A percentile compares a stretch with the other conserved stretches of the same genome.
Conservation (phyloP, 1,140 invertebrate species). For the Aethina tumida region DNA sequence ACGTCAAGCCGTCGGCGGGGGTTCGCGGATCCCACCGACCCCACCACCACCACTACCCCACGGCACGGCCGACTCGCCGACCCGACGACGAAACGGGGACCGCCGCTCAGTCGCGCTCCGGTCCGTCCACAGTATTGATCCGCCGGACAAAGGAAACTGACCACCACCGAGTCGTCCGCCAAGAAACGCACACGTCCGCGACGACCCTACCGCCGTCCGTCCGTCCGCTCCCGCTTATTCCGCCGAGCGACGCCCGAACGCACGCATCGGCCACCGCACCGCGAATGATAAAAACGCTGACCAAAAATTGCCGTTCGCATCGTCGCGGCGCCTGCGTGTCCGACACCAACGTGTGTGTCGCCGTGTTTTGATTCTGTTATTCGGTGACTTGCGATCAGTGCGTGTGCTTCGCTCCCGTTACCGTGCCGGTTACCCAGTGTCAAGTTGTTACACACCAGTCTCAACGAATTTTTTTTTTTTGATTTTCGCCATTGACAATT, state of each 20-base stretch:
- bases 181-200: constrained; percentile 33
- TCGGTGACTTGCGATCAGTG: no score
- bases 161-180: constrained; percentile 27
- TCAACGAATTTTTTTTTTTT: no score
- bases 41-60: constrained; percentile 22
- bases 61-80: constrained; percentile 21
- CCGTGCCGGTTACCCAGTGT: no score
- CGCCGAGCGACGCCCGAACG: background rate
- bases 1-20: constrained; percentile 35
- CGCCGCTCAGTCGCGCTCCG: constrained; percentile 27
- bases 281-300: background rate
- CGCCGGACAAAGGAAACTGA: constrained; percentile 37
- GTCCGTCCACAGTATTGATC: constrained; percentile 34
- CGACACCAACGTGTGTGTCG: background rate
- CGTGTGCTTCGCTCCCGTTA: no score
- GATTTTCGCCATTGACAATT: constrained; percentile 21
- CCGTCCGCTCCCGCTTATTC: constrained; percentile 4
- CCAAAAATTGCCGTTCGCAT: constrained; percentile 3
- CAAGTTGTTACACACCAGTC: no score
- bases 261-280: background rate
- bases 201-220: background rate
- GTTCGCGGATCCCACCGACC: constrained; percentile 30
- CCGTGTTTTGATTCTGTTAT: background rate
- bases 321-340: constrained; percentile 1
- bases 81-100: no score